Evolutionary conservation across 2,888 invertebrate species (phyloP), one percentile per base, ranked within the genome.

Genomic region (Melinaea marsaeus): DNA sequence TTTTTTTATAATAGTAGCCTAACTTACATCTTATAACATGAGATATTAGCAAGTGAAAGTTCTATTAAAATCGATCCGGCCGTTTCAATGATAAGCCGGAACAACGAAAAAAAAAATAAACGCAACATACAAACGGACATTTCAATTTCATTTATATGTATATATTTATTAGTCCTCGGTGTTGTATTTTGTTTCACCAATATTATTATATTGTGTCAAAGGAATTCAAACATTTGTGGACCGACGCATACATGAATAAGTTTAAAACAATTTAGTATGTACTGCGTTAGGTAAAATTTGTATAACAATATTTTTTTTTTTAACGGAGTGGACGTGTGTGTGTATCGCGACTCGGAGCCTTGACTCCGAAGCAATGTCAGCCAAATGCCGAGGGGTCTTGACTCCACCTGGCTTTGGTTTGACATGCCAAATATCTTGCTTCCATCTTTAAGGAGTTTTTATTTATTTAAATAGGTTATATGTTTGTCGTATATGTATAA

Each of bases 291-390:
- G 61, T 66, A 47, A 69, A 63, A 67, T 70, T 70, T 67, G 48
- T 69, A 69, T 70, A 66, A 69, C 66, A 70, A 67, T 69, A 22
- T 63, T 63, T 62, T 64, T 63, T 62, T 64, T 64, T 67, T 66
- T 66, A 61, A 64, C 61, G 63, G 64, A 57, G 67, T 64, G 55
- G 62, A 57, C 66, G 62, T 58, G 46, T 63, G 69, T 72, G 72
- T 68, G 75, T 79, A 76, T 69, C 58, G 46, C 13, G 56, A 62
- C 58, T 61, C 58, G 64, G 67, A 71, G 74, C 78, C 78, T 80
- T 81, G 80, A 80, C 78, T 80, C 72, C 69, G 69, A 69, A 69
- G 74, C 79, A 80, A 78, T 78, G 78, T 76, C 80, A 79, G 72
- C 70, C 68, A 74, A 77, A 79, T 78, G 74, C 72, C 74, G 71